A percentile compares a stretch with the other conserved stretches of the same genome.
These are phyloP conservation scores for Lemur catta DNA, from an alignment of 2,797 vertebrate species.

Conservation along the genomic window DNA sequence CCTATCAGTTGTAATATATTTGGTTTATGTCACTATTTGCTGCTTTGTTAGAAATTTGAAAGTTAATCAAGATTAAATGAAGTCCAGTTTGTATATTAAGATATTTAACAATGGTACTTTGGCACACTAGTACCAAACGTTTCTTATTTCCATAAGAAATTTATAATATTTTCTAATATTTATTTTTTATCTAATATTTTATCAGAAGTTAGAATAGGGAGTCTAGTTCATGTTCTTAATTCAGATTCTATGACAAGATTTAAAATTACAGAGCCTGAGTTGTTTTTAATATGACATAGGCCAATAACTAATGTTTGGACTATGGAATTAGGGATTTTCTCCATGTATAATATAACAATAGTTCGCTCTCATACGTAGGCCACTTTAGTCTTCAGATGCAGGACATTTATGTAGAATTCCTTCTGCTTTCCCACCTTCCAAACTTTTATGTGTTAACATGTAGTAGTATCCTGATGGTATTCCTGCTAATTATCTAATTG, in stretches of 20 bases:
- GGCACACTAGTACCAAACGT: neutral
- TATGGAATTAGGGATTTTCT: neutral
- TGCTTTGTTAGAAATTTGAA: conserved; percentile 39
- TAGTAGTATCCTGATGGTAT: neutral
- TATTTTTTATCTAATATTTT: neutral
- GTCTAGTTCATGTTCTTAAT: conserved; percentile 6
- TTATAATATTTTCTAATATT: neutral
- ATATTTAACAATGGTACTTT: conserved; percentile 31
- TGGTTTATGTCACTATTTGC: conserved; percentile 34
- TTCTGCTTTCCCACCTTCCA: neutral
- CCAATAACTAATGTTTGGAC: neutral
- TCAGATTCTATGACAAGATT: neutral
- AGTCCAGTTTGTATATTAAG: conserved; percentile 19
- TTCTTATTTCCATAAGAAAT: conserved; percentile 13
- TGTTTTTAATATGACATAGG: neutral
- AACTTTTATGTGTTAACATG: neutral
- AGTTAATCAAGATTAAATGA: conserved; percentile 49
- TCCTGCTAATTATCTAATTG: neutral
- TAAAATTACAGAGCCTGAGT: neutral
- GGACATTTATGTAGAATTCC: neutral
- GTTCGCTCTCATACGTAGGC: neutral
- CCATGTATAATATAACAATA: neutral
- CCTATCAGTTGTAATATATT: conserved; percentile 25
- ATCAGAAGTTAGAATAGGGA: neutral
- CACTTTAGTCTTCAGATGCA: neutral